Base-by-base conservation (phyloP, 2,888 invertebrate species). In the Scaptomyza polygonia region DNA sequence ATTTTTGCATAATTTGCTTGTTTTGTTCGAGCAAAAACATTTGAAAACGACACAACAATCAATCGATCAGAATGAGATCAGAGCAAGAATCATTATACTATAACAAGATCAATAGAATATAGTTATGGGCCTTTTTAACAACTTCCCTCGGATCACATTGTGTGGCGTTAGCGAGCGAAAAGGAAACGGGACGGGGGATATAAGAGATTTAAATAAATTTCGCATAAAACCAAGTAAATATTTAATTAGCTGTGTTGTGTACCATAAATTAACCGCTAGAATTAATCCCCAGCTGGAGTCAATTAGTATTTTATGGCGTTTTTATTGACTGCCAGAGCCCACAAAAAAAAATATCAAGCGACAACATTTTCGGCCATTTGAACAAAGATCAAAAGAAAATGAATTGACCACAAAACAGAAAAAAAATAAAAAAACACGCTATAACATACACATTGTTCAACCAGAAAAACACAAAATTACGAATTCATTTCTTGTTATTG, bases 281-380 rank as follows among this genome's bases (percentile, higher is more conserved):
- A 79, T 77, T 86, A 88, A 88, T 86, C 78, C 74, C 53, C 71
- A 66, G 68, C 58, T 71, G 54, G 61, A 80, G 74, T 88, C 81
- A 87, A 87, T 87, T 87, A 88, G 89, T 88, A 78, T 70, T 88
- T 88, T 77, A 86, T 75, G 62, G 74, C 72, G 71, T 67, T 79
- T 88, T 88, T 77, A 86, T 86, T 55, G 56, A n/a, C 21, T 66
- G 52, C 49, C 52, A 39, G 56, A 55, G 45, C 56, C 44, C n/a
- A 47, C 18, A 29, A 39, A 36, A 29, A 39, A 36, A 42, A 61
- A 21, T 49, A 44, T 32, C 49, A 18, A 32, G 36, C 55, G 59
- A 65, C 72, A 58, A 65, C 72, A 47, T 43, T 55, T 58, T 30
- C 55, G 40, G 66, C 18, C 14, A 53, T 42, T 57, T 49, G 34